Base-by-base conservation (phyloP, 2,113 vertebrate genomes). In the Petroica traversi region DNA sequence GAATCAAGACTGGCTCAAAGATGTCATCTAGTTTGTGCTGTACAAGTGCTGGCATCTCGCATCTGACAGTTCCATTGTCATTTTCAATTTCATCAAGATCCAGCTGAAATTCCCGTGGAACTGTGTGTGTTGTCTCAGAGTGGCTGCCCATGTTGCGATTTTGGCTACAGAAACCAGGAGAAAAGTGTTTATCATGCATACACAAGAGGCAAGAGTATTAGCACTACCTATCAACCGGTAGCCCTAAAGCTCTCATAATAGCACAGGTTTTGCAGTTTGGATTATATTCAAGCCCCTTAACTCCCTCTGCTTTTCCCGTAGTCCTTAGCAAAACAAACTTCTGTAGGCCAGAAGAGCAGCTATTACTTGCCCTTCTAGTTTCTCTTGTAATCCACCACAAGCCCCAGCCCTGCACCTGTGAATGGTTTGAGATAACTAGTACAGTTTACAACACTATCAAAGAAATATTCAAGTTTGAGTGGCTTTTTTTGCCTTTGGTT, bases 1-100 rank as follows among this genome's bases (percentile, higher is more conserved):
- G 99, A 97, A 99, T 99, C 96, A 98, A 97, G 90, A 99, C 98
- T 2, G 99, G 99, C 87, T 99, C 99, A 96, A 99, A 98, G 89
- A 99, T 99, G 94, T 99, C 99, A 84, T 99, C 99, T 87, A 99
- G 98, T 92, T 99, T 99, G 98, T 99, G 99, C 91, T 99, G 99
- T 62, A 99, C 99, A 31, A 99, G 98, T 83, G 99, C 99, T 4
- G 99, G 99, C 97, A 99, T 98, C 95, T 99, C 99, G 29, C 98
- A 98, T 46, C 98, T 98, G 71, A 99, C 99, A 5, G 98, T 97
- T 36, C 98, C 97, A 24, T 98, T 99, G 97, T 99, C 99, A 86
- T 98, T 99, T 97, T 99, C 99, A 55, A 99, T 99, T 97, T 99
- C 99, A 96, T 99, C 99, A 85, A 99, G 97, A 96, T 99, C 99